phyloP scores from a whole-genome alignment of 2,888 invertebrate species.

The Phoronis australis region DNA sequence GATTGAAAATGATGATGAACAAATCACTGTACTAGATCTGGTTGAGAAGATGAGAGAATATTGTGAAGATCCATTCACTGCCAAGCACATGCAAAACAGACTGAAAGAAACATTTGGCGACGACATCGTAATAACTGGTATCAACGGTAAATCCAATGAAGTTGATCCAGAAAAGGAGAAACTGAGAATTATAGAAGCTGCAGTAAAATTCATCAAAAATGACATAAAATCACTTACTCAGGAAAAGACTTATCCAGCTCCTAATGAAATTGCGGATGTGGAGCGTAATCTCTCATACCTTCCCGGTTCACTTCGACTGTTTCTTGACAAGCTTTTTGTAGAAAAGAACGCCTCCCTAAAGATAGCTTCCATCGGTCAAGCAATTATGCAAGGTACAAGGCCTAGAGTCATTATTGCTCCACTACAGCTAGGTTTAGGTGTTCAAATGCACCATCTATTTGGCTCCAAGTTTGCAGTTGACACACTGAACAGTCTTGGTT shows the following conservation, averaged over 20 bases:
- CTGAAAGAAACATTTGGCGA: conserved; percentile 17
- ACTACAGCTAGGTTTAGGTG: conserved; percentile 20
- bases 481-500: conserved; percentile 18
- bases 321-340: conserved; percentile 11
- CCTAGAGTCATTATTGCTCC: conserved; percentile 19
- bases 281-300: conserved; percentile 7
- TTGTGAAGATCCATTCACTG: conserved; percentile 3
- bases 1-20: conserved; percentile 15
- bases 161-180: conserved; percentile 17
- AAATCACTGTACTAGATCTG: conserved; percentile 14
- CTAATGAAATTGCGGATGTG: conserved; percentile 7
- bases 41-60: conserved; percentile 13
- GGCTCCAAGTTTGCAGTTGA: conserved; percentile 23
- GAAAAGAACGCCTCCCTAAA: conserved; percentile 7
- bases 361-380: conserved; percentile 19
- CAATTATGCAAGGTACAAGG: conserved; percentile 19
- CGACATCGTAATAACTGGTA: conserved; percentile 14
- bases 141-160: conserved; percentile 16
- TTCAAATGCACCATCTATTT: conserved; percentile 23
- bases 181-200: conserved; percentile 14
- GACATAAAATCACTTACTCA: conserved; percentile 18
- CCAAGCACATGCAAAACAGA: conserved; percentile 16
- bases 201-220: conserved; percentile 20
- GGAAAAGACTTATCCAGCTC: conserved; percentile 14
- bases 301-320: conserved; percentile 9